Evolutionary conservation across 1,140 invertebrate species (phyloP).

Genomic region (Dysdera silvatica): DNA sequence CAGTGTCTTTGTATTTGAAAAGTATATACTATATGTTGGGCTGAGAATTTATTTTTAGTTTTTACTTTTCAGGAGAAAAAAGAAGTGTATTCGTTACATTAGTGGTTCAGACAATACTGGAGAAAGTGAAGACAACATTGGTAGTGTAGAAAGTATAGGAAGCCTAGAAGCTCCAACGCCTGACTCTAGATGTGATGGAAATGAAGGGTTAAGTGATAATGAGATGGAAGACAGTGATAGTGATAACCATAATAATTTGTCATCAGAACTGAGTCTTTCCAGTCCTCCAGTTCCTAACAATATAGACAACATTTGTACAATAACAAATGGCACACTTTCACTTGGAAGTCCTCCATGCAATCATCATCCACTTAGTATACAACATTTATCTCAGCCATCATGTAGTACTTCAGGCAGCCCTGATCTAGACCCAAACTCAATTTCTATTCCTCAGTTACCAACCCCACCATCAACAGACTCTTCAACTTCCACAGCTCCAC

Average conservation of each 20-base stretch:
- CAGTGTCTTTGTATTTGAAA: no score
- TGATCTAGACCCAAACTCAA: neutral
- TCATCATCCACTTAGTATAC: slow-evolving; percentile 24
- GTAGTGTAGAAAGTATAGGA: slow-evolving; percentile 50
- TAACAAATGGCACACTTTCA: neutral
- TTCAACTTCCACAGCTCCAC: slow-evolving; percentile 13
- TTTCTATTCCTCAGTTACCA: slow-evolving; percentile 11
- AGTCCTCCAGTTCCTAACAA: slow-evolving; percentile 15
- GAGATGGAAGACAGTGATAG: slow-evolving; percentile 52
- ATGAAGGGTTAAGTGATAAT: slow-evolving; percentile 24
- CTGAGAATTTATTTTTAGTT: no score
- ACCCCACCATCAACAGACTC: slow-evolving; percentile 28
- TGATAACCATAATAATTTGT: slow-evolving; percentile 38
- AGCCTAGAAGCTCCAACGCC: slow-evolving; percentile 54
- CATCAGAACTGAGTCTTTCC: slow-evolving; percentile 22
- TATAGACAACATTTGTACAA: neutral
- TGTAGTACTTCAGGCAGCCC: neutral
- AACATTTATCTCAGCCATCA: slow-evolving; percentile 14
- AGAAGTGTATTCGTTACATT: slow-evolving; percentile 95
- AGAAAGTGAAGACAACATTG: slow-evolving; percentile 45
- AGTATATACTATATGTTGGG: no score
- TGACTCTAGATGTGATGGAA: slow-evolving; percentile 49
- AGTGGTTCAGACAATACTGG: slow-evolving; percentile 64
- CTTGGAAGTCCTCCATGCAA: neutral
- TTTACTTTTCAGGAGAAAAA: slow-evolving; percentile 78